phyloP scores from a whole-genome alignment of 2,888 invertebrate species.

The Himalopsyche japonica region DNA sequence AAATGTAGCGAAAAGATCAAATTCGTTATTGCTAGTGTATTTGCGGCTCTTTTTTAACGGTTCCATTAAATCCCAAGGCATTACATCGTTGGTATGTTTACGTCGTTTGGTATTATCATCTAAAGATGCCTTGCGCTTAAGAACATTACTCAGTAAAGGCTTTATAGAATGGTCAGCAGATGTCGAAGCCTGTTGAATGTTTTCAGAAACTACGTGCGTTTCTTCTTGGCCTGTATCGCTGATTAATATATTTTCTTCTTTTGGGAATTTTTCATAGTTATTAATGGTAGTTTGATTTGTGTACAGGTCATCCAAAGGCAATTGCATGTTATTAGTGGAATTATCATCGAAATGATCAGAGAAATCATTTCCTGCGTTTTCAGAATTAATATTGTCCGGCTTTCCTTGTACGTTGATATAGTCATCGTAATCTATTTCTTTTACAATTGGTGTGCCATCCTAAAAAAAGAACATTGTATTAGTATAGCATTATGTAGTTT shows the following conservation, averaged over 20 bases:
- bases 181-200: not conserved
- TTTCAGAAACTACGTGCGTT: not conserved
- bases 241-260: not conserved
- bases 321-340: not conserved
- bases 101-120: not conserved
- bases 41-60: not conserved
- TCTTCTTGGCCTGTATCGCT: not conserved
- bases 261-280: not conserved
- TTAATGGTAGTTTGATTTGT: not conserved
- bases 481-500: too few species aligned
- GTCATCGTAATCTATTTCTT: not conserved
- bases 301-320: not conserved
- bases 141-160: not conserved
- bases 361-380: not conserved
- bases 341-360: not conserved
- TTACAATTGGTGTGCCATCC: not conserved
- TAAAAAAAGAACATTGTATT: not conserved
- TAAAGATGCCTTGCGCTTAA: not conserved
- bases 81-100: not conserved
- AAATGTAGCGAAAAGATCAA: not conserved
- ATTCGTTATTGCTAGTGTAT: not conserved
- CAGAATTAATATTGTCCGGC: not conserved
- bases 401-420: not conserved
- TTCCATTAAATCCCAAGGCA: not conserved
- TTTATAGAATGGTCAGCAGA: not conserved